Evolutionary conservation across 2,888 invertebrate species (phyloP).

Genomic region (Temnothorax ravouxi): DNA sequence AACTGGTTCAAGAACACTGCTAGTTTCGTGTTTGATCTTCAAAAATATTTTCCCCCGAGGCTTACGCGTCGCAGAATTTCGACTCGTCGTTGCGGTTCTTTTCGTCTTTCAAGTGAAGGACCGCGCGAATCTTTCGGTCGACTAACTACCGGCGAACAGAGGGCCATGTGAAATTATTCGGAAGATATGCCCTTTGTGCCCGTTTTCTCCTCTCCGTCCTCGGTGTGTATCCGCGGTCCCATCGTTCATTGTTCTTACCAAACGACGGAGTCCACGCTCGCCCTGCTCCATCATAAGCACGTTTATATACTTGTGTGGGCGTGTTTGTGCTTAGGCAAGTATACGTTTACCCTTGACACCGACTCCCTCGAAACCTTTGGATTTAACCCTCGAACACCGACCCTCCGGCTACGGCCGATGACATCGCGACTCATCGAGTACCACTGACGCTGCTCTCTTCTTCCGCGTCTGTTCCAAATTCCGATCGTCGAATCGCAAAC

Average conservation of each 20-base stretch:
- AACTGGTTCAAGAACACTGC: background rate
- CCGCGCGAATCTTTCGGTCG: constrained; percentile 39
- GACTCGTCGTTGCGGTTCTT: constrained; percentile 37
- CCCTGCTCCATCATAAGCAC: constrained; percentile 16
- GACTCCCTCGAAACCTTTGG: constrained; percentile 74
- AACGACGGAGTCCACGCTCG: constrained; percentile 60
- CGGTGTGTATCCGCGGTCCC: constrained; percentile 9
- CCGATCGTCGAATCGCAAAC: background rate
- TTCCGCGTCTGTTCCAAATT: background rate
- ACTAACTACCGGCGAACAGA: constrained; percentile 44
- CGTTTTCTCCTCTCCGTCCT: constrained; percentile 13
- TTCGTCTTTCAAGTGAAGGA: constrained; percentile 42
- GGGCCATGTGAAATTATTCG: constrained; percentile 82
- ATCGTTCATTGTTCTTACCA: constrained; percentile 75
- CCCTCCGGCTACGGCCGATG: constrained; percentile 73
- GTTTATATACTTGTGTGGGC: constrained; percentile 42
- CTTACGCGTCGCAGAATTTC: constrained; percentile 16
- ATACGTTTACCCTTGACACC: constrained; percentile 75
- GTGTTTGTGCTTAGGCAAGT: constrained; percentile 69
- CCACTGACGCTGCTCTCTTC: constrained; percentile 22
- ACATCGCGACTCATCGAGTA: constrained; percentile 70
- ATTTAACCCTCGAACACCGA: constrained; percentile 78
- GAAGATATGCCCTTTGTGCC: constrained; percentile 78
- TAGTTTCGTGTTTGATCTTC: constrained; percentile 22
- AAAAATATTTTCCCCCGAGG: constrained; percentile 21